Conservation (phyloP, 37 sponge, comb jelly and placozoan species). For the Cladorhizidae sp. region DNA sequence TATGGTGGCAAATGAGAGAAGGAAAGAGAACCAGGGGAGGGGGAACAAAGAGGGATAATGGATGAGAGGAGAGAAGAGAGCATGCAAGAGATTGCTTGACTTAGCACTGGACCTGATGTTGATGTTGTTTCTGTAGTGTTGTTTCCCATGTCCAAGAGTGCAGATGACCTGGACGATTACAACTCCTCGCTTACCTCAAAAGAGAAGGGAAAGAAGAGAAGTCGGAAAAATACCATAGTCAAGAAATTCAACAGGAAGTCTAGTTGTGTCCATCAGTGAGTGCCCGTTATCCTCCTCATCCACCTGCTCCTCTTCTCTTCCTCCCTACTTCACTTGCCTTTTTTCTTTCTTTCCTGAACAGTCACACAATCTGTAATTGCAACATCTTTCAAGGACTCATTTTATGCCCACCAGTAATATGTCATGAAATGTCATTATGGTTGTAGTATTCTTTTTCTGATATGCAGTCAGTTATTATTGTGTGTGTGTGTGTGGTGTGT, state of each 20-base stretch:
- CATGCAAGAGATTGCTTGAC: no score
- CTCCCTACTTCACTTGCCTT: neutral
- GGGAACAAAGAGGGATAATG: no score
- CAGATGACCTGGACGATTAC: constrained; percentile 34
- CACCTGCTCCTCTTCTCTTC: neutral
- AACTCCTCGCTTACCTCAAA: neutral
- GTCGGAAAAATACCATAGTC: neutral
- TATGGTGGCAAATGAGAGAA: no score
- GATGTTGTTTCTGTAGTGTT: constrained; percentile 38
- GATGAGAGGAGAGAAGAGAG: no score
- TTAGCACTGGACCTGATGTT: neutral
- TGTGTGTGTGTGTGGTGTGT: no score
- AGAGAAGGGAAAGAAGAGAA: neutral
- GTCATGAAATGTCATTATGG: no score
- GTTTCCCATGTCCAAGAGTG: constrained; percentile 68
- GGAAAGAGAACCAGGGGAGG: no score
- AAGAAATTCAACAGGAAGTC: constrained; percentile 22
- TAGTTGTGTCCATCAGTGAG: constrained; percentile 39
- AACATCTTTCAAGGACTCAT: no score
- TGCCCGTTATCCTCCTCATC: neutral
- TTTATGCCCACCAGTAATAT: no score
- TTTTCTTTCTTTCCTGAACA: constrained; percentile 18
- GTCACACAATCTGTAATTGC: constrained; percentile 11
- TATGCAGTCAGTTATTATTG: no score
- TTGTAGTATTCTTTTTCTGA: no score